Conservation (phyloP, 2,888 invertebrate species). For the Morpho helenor region DNA sequence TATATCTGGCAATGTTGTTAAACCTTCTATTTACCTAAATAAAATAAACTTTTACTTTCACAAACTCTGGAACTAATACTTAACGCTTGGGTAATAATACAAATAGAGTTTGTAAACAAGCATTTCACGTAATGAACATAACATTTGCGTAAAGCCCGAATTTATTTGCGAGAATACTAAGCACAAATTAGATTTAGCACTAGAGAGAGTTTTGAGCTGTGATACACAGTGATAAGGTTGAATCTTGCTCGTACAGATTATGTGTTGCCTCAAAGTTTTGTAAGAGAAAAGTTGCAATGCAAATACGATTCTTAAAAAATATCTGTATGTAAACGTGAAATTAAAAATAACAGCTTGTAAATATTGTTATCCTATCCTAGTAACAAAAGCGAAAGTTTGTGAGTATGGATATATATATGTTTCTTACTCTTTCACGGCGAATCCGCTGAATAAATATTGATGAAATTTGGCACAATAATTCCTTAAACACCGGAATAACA, state of each 20-base stretch:
- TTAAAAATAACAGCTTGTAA: neutral
- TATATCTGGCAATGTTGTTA: too few species aligned
- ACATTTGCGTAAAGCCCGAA: constrained; percentile 6
- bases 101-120: neutral
- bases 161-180: constrained; percentile 7
- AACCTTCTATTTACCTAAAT: too few species aligned
- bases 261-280: neutral
- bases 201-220: neutral
- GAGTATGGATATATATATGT: too few species aligned
- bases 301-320: neutral
- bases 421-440: too few species aligned
- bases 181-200: constrained; percentile 4
- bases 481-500: too few species aligned
- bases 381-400: too few species aligned
- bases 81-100: neutral
- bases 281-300: neutral
- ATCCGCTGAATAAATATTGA: too few species aligned
- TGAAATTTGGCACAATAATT: too few species aligned
- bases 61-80: too few species aligned
- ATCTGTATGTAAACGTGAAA: neutral
- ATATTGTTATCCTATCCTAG: neutral
- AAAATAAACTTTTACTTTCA: too few species aligned
- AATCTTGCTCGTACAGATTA: neutral
- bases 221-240: neutral
- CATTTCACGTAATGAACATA: neutral